Evolutionary conservation across 2,797 vertebrate genomes (phyloP).

Genomic region (Micropoecilia bifurca): DNA sequence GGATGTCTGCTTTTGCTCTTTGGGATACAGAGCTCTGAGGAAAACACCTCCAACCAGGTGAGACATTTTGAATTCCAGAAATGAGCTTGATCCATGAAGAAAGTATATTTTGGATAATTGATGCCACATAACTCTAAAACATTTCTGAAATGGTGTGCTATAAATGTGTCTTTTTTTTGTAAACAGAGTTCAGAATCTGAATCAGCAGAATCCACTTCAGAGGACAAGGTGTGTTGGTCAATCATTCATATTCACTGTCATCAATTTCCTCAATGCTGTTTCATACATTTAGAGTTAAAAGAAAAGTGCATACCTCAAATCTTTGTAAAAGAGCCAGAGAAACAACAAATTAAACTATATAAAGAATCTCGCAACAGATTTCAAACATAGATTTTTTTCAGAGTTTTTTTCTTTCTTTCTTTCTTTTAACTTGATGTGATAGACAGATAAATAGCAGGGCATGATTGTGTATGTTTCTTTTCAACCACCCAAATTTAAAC

Average conservation of each 20-base stretch:
- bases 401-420: not conserved
- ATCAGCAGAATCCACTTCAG: slow-evolving; percentile 66
- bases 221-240: slow-evolving; percentile 64
- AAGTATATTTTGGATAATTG: not conserved
- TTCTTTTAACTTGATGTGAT: not conserved
- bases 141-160: not conserved
- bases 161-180: not conserved
- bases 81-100: not conserved
- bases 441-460: not conserved
- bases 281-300: not conserved
- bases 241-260: not conserved
- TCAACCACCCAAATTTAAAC: not conserved
- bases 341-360: not conserved
- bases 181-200: slow-evolving; percentile 74
- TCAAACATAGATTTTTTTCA: not conserved
- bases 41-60: slow-evolving; percentile 66
- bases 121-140: not conserved
- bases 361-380: not conserved
- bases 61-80: slow-evolving; percentile 31
- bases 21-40: slow-evolving; percentile 72
- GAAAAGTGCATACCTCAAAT: not conserved
- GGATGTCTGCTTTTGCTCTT: not conserved
- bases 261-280: not conserved
- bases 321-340: not conserved
- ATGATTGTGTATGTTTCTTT: not conserved